phyloP scores from a whole-genome alignment of 2,113 vertebrate species.

The Onychostoma macrolepis region DNA sequence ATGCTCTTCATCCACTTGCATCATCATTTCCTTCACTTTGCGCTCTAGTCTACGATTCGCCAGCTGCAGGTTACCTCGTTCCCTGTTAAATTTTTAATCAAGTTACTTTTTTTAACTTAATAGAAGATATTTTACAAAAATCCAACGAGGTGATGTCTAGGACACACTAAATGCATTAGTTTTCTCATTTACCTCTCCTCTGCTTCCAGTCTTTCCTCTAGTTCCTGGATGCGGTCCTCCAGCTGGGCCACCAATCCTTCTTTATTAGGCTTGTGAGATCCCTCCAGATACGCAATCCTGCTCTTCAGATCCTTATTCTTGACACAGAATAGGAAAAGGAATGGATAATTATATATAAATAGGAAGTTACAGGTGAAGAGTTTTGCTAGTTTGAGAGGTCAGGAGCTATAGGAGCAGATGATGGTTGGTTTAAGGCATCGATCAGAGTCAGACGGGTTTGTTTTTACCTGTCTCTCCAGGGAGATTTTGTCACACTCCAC shows the following conservation, averaged over 20 bases:
- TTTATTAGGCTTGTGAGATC: conserved; percentile 89
- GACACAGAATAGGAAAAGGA: neutral
- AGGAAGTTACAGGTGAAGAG: neutral
- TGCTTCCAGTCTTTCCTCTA: conserved; percentile 88
- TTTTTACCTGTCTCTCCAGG: conserved; percentile 93
- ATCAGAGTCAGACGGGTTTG: conserved; percentile 11
- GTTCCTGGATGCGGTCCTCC: conserved; percentile 87
- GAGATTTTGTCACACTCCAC: conserved; percentile 97
- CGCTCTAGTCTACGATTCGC: conserved; percentile 92
- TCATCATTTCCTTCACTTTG: conserved; percentile 93
- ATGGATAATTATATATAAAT: neutral
- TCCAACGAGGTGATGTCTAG: neutral
- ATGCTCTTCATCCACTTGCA: conserved; percentile 95
- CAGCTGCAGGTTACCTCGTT: conserved; percentile 88
- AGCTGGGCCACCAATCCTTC: conserved; percentile 90
- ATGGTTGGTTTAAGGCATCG: neutral
- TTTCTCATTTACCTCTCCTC: conserved; percentile 84
- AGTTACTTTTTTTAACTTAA: neutral
- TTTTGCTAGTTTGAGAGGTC: conserved; percentile 6
- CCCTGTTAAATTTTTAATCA: conserved; percentile 72
- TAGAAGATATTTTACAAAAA: neutral
- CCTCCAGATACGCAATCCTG: conserved; percentile 87
- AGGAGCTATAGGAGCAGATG: neutral
- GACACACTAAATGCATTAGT: neutral
- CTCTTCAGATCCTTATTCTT: conserved; percentile 95